Percentiles rank a stretch among this genome's conserved stretches.
Evolutionary conservation across 2,888 invertebrate genomes (phyloP).

Genomic region (Plusia festucae): DNA sequence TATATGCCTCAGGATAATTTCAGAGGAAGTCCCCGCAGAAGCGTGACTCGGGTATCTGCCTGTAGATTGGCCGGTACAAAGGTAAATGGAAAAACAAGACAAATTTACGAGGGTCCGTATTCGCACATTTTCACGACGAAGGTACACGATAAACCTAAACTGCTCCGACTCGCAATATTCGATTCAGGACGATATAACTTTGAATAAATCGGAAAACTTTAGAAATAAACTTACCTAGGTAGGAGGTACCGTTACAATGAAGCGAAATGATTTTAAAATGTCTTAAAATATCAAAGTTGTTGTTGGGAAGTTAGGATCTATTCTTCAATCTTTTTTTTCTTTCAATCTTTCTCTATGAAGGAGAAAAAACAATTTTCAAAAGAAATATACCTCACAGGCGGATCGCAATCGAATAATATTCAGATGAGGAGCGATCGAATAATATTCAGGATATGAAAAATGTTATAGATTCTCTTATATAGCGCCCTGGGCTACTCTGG

Average conservation of each 20-base stretch:
- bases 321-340: too few species aligned
- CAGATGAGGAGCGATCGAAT: constrained; percentile 73
- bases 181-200: constrained; percentile 60
- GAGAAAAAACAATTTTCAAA: constrained; percentile 69
- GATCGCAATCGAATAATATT: constrained; percentile 76
- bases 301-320: constrained; percentile 55
- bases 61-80: constrained; percentile 68
- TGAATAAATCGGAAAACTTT: constrained; percentile 57
- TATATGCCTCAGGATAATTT: constrained; percentile 70
- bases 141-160: constrained; percentile 63
- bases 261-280: constrained; percentile 56
- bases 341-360: constrained; percentile 62
- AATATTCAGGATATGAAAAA: constrained; percentile 75
- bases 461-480: constrained; percentile 64
- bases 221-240: constrained; percentile 35
- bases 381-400: constrained; percentile 62
- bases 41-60: constrained; percentile 69
- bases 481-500: constrained; percentile 48
- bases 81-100: constrained; percentile 74
- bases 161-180: constrained; percentile 60
- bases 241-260: constrained; percentile 39
- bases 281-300: constrained; percentile 50
- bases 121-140: constrained; percentile 66
- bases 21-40: constrained; percentile 69
- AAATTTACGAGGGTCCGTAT: constrained; percentile 75